These are phyloP conservation scores for Steinernema carpocapsae DNA, from an alignment of 2,888 invertebrate genomes.

Conservation along the genomic window DNA sequence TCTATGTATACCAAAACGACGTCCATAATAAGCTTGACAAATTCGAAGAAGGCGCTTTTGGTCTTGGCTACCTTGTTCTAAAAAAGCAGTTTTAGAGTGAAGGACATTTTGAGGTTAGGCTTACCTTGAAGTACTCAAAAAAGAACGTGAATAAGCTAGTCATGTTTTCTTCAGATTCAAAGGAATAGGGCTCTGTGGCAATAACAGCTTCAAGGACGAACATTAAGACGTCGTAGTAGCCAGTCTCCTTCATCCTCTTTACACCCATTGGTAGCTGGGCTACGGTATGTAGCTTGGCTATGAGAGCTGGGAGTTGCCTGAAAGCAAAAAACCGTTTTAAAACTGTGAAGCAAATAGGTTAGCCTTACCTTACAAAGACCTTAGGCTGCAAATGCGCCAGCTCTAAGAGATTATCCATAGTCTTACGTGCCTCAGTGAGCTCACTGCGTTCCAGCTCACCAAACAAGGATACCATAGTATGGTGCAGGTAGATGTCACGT, in stretches of 20 bases:
- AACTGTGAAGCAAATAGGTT: background rate
- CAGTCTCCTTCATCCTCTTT: background rate
- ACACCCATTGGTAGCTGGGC: background rate
- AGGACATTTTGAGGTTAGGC: background rate
- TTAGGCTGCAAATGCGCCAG: background rate
- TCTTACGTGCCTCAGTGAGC: no score
- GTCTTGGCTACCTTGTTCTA: background rate
- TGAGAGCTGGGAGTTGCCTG: background rate
- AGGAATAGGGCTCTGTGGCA: background rate
- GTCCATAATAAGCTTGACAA: background rate
- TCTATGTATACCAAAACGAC: background rate
- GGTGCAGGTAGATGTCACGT: no score
- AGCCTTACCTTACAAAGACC: background rate
- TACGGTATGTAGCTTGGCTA: background rate
- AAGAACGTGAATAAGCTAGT: background rate
- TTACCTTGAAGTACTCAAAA: conserved; percentile 12
- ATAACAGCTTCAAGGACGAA: background rate
- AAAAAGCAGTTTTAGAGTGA: background rate
- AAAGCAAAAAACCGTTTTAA: no score
- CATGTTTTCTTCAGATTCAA: background rate
- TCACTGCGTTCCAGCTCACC: no score
- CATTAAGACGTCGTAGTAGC: background rate
- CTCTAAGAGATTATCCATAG: no score
- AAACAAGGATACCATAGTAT: no score
- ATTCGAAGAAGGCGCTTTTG: background rate